A percentile compares a stretch with the other conserved stretches of the same genome.
phyloP scores from a whole-genome alignment of 2,797 vertebrate genomes.

The Liparis tanakae region DNA sequence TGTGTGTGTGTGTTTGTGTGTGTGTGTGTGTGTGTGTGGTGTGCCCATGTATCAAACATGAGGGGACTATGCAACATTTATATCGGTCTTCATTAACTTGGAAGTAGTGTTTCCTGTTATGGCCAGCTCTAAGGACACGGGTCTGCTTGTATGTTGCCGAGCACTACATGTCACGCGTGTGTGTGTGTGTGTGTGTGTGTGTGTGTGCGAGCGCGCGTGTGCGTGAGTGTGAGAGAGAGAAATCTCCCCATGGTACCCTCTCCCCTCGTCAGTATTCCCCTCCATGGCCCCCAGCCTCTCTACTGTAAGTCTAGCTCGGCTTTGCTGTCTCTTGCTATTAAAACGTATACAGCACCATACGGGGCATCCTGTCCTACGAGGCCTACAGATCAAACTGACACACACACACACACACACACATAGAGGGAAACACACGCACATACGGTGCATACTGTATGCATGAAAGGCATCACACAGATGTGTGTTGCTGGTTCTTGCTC shows the following conservation, averaged over 20 bases:
- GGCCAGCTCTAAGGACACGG: conserved; percentile 3
- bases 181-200: background rate
- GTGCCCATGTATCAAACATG: conserved; percentile 30
- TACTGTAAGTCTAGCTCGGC: conserved; percentile 53
- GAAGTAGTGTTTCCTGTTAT: conserved; percentile 18
- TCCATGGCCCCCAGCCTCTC: conserved; percentile 26
- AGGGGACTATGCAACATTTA: conserved; percentile 23
- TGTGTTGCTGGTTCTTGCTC: conserved; percentile 11
- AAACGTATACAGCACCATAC: conserved; percentile 42
- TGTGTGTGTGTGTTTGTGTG: background rate
- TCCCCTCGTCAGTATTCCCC: conserved; percentile 55
- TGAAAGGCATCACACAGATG: conserved; percentile 28
- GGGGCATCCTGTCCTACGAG: conserved; percentile 42
- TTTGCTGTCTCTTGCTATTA: conserved; percentile 60
- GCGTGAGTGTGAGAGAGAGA: conserved; percentile 4
- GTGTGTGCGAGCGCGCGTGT: conserved; percentile 10
- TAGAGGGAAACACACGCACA: conserved; percentile 24
- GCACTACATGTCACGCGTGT: background rate
- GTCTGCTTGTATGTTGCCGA: background rate
- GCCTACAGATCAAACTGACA: conserved; percentile 41
- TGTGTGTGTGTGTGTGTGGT: background rate
- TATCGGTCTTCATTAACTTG: conserved; percentile 20
- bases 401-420: conserved; percentile 20
- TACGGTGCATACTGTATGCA: conserved; percentile 40
- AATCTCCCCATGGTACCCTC: conserved; percentile 10